phyloP scores from a whole-genome alignment of 2,888 invertebrate species.

The Dicyrtomina minuta region DNA sequence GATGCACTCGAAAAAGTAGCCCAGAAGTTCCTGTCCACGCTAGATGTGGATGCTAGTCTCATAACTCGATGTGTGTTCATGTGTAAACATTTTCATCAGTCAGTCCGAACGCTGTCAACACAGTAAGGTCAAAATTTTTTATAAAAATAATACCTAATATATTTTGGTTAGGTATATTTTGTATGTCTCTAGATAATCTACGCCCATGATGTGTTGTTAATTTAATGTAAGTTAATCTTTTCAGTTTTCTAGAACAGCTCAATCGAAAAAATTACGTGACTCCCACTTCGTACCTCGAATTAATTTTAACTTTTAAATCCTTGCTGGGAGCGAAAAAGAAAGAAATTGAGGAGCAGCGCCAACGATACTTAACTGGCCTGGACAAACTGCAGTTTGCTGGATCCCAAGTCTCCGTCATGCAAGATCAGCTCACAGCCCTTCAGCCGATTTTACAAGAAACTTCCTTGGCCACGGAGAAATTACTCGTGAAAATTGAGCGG shows the following conservation, averaged over 20 bases:
- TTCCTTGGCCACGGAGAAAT: constrained; percentile 85
- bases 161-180: no score
- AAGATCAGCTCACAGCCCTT: constrained; percentile 78
- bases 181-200: no score
- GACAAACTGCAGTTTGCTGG: constrained; percentile 89
- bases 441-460: constrained; percentile 86
- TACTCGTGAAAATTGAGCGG: constrained; percentile 94
- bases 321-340: constrained; percentile 60
- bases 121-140: no score
- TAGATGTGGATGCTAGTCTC: constrained; percentile 78
- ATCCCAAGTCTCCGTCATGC: constrained; percentile 87
- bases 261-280: constrained; percentile 84
- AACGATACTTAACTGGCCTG: constrained; percentile 77
- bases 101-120: constrained; percentile 70
- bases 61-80: constrained; percentile 75
- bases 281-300: constrained; percentile 87
- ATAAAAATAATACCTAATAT: no score
- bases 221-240: no score
- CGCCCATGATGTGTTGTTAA: no score
- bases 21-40: constrained; percentile 67
- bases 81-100: constrained; percentile 86
- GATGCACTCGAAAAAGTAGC: constrained; percentile 90
- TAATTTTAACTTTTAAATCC: constrained; percentile 80
- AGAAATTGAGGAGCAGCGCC: constrained; percentile 56
- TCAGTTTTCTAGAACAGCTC: constrained; percentile 71